Evolutionary conservation across 2,113 vertebrate species (phyloP).

Genomic region (Chrysochloris asiatica): DNA sequence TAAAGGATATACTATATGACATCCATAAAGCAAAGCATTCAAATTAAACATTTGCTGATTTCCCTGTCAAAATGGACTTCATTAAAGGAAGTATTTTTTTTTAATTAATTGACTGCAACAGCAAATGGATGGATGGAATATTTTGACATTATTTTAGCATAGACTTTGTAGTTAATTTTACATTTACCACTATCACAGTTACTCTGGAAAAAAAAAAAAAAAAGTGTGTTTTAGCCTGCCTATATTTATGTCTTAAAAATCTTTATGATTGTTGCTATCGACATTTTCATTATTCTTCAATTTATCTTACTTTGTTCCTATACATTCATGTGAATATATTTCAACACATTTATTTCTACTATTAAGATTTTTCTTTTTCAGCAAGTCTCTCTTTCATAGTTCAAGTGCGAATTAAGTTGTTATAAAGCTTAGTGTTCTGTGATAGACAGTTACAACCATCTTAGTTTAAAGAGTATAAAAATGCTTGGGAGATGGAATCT

Average conservation of each 20-base stretch:
- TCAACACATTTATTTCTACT: not conserved
- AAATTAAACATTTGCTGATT: conserved; percentile 24
- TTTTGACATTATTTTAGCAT: not conserved
- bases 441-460: not conserved
- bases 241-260: not conserved
- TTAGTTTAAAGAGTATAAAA: not conserved
- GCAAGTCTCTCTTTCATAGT: not conserved
- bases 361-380: not conserved
- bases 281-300: conserved; percentile 21
- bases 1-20: not conserved
- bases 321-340: not conserved
- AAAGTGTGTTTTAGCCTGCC: not conserved
- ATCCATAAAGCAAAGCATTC: conserved; percentile 18
- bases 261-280: not conserved
- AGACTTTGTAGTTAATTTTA: not conserved
- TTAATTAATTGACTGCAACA: not conserved
- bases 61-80: not conserved
- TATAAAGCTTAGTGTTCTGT: not conserved
- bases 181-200: not conserved
- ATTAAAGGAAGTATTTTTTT: conserved; percentile 12
- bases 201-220: not conserved
- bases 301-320: not conserved
- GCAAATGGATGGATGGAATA: not conserved
- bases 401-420: conserved; percentile 11
- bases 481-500: too few relatives aligned